These are phyloP conservation scores for Phyto melanocephala DNA, from an alignment of 2,888 invertebrate genomes.

Conservation along the genomic window DNA sequence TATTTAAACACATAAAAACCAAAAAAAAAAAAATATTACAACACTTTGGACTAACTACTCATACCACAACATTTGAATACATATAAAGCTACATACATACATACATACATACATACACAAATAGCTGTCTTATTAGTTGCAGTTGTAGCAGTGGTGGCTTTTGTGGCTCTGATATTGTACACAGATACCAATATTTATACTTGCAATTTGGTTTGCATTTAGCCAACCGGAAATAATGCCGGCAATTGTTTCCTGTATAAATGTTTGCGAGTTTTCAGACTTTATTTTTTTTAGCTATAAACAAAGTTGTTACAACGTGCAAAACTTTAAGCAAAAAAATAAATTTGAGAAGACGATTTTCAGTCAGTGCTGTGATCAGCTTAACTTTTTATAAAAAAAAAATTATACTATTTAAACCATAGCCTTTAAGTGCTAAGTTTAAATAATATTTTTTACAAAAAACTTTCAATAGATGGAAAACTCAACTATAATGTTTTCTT, in stretches of 20 bases:
- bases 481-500: too few relatives aligned
- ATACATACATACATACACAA: too few relatives aligned
- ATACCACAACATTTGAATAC: constrained; percentile 12
- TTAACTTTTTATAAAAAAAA: background rate
- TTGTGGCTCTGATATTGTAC: constrained; percentile 14
- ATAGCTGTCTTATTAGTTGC: constrained; percentile 3
- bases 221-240: constrained; percentile 62
- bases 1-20: background rate
- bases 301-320: constrained; percentile 23
- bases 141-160: constrained; percentile 10
- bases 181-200: constrained; percentile 41
- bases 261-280: background rate
- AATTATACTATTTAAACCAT: background rate
- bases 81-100: too few relatives aligned
- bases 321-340: constrained; percentile 14
- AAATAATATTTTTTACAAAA: too few relatives aligned
- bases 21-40: constrained; percentile 7
- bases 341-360: background rate
- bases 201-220: constrained; percentile 54
- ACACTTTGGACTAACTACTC: constrained; percentile 18
- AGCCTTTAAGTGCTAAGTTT: too few relatives aligned
- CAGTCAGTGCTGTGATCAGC: background rate
- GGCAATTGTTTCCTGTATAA: constrained; percentile 62
- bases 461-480: too few relatives aligned
- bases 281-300: background rate